phyloP scores from a whole-genome alignment of 2,113 vertebrate genomes.

The Cheilinus undulatus region DNA sequence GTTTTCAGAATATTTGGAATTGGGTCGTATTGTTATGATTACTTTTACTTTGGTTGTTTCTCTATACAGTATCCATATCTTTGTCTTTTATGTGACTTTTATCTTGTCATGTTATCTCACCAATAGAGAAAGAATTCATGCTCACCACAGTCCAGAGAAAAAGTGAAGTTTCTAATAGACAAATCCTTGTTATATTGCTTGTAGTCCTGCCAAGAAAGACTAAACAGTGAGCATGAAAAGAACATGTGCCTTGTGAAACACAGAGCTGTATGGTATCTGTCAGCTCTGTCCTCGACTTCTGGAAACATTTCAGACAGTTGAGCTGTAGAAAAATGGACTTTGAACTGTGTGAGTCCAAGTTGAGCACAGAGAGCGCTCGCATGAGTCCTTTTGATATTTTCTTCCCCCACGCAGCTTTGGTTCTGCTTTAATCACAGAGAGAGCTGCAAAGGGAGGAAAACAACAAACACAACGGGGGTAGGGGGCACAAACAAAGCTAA shows the following conservation, averaged over 20 bases:
- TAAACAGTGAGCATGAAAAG: neutral
- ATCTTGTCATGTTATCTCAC: too few species aligned
- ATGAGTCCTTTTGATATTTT: neutral
- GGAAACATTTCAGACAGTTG: neutral
- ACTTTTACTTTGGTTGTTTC: too few species aligned
- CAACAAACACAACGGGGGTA: neutral
- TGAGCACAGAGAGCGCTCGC: neutral
- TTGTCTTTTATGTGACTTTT: too few species aligned
- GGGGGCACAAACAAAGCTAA: conserved; percentile 1
- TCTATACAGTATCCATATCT: too few species aligned
- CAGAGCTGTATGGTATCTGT: neutral
- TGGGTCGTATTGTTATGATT: too few species aligned
- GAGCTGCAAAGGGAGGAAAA: neutral
- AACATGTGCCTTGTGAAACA: neutral
- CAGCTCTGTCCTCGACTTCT: neutral
- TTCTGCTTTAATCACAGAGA: conserved; percentile 24
- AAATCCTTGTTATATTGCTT: too few species aligned
- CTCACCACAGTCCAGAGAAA: too few species aligned
- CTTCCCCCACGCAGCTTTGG: neutral
- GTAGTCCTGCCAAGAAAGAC: too few species aligned
- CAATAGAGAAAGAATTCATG: too few species aligned
- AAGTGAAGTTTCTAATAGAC: too few species aligned
- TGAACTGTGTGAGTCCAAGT: neutral
- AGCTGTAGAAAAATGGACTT: neutral
- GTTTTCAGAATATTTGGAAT: too few species aligned